phyloP scores from a whole-genome alignment of 2,797 vertebrate species.

The Enteromius thamalakanensis region DNA sequence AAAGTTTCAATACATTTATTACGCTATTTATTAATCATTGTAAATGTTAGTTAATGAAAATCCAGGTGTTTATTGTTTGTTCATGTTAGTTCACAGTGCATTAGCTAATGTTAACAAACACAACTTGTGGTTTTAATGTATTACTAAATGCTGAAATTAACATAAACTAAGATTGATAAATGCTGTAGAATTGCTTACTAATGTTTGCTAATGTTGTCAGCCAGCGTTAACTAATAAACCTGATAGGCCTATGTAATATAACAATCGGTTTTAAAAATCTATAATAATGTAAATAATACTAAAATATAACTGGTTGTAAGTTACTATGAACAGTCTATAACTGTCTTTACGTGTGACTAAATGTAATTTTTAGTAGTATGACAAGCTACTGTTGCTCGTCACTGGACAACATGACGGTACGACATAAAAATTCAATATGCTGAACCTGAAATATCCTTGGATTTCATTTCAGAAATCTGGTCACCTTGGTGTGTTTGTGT shows the following conservation, averaged over 20 bases:
- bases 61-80: no score
- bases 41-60: no score
- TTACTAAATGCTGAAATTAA: no score
- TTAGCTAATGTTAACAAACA: no score
- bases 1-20: no score
- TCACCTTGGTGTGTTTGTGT: conserved; percentile 23
- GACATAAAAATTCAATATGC: neutral
- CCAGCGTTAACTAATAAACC: no score
- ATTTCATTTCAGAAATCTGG: conserved; percentile 1
- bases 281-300: neutral
- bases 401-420: neutral
- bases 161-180: no score
- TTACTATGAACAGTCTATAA: neutral
- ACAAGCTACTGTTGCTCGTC: neutral
- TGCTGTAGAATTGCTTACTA: no score
- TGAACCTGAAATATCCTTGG: conserved; percentile 13
- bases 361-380: neutral
- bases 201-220: no score
- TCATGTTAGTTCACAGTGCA: no score
- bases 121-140: no score
- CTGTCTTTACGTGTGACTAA: neutral
- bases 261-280: neutral
- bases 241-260: neutral
- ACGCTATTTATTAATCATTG: no score
- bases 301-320: neutral